These are phyloP conservation scores for Ptychodera flava DNA, from an alignment of 35 echinoderm and acorn worm species.

Conservation along the genomic window DNA sequence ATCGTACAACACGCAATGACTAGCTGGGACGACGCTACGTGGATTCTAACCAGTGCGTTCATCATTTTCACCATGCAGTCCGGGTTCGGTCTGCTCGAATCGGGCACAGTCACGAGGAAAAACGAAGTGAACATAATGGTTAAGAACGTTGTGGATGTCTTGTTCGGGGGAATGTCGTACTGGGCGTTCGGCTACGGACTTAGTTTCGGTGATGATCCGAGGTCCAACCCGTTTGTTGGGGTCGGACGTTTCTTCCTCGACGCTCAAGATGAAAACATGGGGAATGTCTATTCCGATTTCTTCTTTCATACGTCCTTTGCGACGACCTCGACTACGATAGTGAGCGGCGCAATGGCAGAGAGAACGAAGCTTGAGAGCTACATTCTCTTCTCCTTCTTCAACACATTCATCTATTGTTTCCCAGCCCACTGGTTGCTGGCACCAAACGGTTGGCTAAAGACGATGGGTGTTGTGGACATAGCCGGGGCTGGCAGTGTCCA, in stretches of 20 bases:
- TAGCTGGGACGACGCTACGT: conserved; percentile 77
- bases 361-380: conserved; percentile 84
- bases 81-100: conserved; percentile 85
- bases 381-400: conserved; percentile 74
- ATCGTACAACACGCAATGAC: too few species aligned
- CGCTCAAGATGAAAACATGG: neutral
- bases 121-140: conserved; percentile 99
- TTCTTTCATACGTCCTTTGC: conserved; percentile 97
- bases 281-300: conserved; percentile 50
- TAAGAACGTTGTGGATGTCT: conserved; percentile 81
- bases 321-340: conserved; percentile 90
- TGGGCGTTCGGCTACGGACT: conserved; percentile 91
- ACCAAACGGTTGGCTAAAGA: conserved; percentile 50
- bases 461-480: conserved; percentile 79
- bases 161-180: conserved; percentile 89
- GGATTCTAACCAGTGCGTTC: conserved; percentile 80
- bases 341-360: conserved; percentile 94
- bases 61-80: conserved; percentile 92
- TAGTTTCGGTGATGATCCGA: conserved; percentile 61
- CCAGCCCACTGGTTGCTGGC: conserved; percentile 92
- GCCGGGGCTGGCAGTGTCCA: conserved; percentile 72
- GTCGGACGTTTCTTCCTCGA: neutral
- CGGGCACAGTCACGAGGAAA: conserved; percentile 77
- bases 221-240: conserved; percentile 80
- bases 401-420: conserved; percentile 90